Evolutionary conservation across 1,140 invertebrate genomes (phyloP).

Genomic region (Phortica variegata): DNA sequence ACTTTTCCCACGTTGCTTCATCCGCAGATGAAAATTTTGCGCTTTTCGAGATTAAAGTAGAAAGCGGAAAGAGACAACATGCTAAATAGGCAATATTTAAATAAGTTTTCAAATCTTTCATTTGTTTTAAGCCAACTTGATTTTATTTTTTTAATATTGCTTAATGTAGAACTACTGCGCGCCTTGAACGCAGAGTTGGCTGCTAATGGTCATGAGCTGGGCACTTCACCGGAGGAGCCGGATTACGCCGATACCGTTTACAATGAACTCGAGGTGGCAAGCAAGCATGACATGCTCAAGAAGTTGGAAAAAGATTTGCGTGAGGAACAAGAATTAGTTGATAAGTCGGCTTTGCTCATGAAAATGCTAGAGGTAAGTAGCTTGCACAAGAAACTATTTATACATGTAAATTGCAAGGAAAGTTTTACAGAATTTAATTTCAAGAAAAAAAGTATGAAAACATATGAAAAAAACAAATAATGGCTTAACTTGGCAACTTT

Average conservation of each 20-base stretch:
- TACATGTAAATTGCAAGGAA: neutral
- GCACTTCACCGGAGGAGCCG: conserved; percentile 17
- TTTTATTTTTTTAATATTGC: neutral
- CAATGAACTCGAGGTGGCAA: conserved; percentile 44
- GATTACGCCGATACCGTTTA: conserved; percentile 41
- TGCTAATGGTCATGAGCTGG: conserved; percentile 15
- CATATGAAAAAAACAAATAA: neutral
- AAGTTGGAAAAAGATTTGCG: conserved; percentile 50
- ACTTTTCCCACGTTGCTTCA: conserved; percentile 3
- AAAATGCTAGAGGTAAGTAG: conserved; percentile 50
- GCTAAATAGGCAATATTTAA: too few species aligned
- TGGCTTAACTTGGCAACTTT: too few species aligned
- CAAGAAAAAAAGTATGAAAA: neutral
- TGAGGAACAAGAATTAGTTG: conserved; percentile 51
- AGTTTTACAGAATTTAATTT: neutral
- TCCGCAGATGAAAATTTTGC: conserved; percentile 1
- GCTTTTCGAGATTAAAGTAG: conserved; percentile 1
- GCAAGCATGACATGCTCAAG: conserved; percentile 44
- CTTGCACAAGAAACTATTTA: neutral
- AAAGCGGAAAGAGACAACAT: too few species aligned
- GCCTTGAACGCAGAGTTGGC: conserved; percentile 35
- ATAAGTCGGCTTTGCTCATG: conserved; percentile 53
- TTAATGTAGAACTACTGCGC: conserved; percentile 35
- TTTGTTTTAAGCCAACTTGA: conserved; percentile 21
- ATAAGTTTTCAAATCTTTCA: too few species aligned